Evolutionary conservation across 1,140 invertebrate species (phyloP).

Genomic region (Protaetia brevitarsis): DNA sequence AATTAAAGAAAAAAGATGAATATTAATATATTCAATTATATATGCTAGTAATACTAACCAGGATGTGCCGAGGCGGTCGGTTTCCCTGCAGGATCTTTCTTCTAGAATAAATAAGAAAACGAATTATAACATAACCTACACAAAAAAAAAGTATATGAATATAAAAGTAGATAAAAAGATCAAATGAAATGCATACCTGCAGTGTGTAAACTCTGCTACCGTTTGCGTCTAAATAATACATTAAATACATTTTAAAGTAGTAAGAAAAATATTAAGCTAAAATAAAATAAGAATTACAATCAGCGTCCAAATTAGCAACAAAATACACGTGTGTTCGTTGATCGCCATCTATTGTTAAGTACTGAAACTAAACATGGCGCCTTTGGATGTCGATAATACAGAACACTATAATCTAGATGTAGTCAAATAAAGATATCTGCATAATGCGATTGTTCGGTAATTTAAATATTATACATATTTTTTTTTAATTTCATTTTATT

Average conservation of each 20-base stretch:
- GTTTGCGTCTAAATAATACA: constrained; percentile 69
- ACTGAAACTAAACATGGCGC: too few relatives aligned
- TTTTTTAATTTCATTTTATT: too few relatives aligned
- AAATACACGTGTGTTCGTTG: too few relatives aligned
- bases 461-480: too few relatives aligned
- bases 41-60: constrained; percentile 50
- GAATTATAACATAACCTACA: constrained; percentile 22
- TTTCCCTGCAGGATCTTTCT: constrained; percentile 68
- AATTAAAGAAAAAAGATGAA: constrained; percentile 42
- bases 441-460: too few relatives aligned
- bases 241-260: constrained; percentile 63
- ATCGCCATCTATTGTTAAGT: too few relatives aligned
- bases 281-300: too few relatives aligned
- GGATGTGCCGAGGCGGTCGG: constrained; percentile 88
- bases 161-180: neutral
- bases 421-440: too few relatives aligned
- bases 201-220: constrained; percentile 70
- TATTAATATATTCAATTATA: constrained; percentile 28
- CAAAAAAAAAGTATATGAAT: constrained; percentile 4
- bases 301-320: too few relatives aligned
- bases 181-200: constrained; percentile 55
- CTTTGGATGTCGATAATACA: too few relatives aligned
- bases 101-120: constrained; percentile 54
- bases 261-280: too few relatives aligned
- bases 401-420: too few relatives aligned